Percentiles rank a stretch among this genome's conserved stretches.
Conservation (phyloP, 2,888 invertebrate genomes). For the Esperia sulphurella region DNA sequence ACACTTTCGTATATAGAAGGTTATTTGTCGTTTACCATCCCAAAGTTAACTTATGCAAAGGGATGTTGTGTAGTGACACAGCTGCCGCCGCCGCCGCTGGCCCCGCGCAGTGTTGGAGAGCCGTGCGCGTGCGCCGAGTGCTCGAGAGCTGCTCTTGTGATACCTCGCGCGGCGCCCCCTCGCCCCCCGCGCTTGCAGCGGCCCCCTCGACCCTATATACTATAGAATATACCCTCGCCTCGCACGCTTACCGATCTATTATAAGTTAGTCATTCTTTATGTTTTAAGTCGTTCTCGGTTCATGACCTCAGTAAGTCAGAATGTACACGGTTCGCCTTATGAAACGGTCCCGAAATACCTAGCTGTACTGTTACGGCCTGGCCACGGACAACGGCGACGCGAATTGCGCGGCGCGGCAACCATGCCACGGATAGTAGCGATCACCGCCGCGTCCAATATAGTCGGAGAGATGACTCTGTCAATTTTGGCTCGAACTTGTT, state of each 20-base stretch:
- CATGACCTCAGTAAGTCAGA: not conserved
- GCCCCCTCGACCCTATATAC: not conserved
- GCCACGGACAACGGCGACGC: no score
- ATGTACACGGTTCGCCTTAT: not conserved
- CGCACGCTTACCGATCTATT: not conserved
- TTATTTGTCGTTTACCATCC: no score
- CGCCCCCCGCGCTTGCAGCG: slow-evolving; percentile 20
- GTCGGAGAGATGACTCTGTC: no score
- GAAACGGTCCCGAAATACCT: no score
- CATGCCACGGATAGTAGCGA: no score
- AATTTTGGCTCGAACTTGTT: no score
- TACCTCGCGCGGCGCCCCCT: slow-evolving; percentile 33
- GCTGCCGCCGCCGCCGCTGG: slow-evolving; percentile 4
- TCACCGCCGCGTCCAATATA: no score
- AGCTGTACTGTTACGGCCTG: no score
- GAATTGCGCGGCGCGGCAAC: no score
- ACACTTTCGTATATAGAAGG: no score
- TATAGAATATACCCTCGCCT: slow-evolving; percentile 1
- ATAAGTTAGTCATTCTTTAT: not conserved
- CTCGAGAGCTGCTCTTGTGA: slow-evolving; percentile 53
- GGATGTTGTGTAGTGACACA: no score
- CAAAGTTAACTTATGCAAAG: no score
- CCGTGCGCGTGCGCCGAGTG: slow-evolving; percentile 23
- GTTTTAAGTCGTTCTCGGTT: not conserved
- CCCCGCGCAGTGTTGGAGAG: not conserved